A percentile compares a stretch with the other conserved stretches of the same genome.
Evolutionary conservation across 2,797 vertebrate genomes (phyloP).

Genomic region (Parotocinclus haroldoi): DNA sequence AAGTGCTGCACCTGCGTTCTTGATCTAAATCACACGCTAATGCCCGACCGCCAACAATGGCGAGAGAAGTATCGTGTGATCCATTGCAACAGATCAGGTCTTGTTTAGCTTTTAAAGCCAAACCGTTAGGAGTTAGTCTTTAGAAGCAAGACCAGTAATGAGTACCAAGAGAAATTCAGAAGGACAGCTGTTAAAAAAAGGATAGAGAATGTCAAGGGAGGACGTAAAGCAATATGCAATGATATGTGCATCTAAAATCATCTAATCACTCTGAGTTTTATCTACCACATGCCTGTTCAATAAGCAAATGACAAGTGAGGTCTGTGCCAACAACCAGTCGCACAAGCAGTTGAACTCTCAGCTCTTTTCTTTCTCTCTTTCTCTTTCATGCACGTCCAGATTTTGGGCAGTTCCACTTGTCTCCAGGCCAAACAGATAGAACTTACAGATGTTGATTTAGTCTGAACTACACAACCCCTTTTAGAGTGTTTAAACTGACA

Average conservation of each 20-base stretch:
- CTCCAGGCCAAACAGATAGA: neutral
- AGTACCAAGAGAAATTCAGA: no score
- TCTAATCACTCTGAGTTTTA: constrained; percentile 56
- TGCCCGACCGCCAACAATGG: no score
- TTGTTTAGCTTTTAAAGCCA: constrained; percentile 50
- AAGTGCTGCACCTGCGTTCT: no score
- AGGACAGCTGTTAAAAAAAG: constrained; percentile 7
- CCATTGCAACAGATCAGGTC: no score
- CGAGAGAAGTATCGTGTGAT: no score
- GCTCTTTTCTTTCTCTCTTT: constrained; percentile 12
- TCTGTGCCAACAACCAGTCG: constrained; percentile 82
- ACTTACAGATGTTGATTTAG: neutral
- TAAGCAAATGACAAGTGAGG: constrained; percentile 84
- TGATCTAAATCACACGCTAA: no score
- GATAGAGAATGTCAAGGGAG: neutral
- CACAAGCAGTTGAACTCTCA: constrained; percentile 54
- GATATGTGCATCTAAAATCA: constrained; percentile 36
- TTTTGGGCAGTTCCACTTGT: constrained; percentile 1
- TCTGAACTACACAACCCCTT: neutral
- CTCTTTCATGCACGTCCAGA: constrained; percentile 13
- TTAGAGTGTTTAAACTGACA: neutral
- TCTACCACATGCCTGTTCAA: constrained; percentile 73
- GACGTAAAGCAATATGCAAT: constrained; percentile 28
- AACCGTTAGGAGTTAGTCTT: constrained; percentile 42
- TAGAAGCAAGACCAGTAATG: constrained; percentile 10